Conservation (phyloP, 1,140 invertebrate genomes). For the Drosophila auraria region DNA sequence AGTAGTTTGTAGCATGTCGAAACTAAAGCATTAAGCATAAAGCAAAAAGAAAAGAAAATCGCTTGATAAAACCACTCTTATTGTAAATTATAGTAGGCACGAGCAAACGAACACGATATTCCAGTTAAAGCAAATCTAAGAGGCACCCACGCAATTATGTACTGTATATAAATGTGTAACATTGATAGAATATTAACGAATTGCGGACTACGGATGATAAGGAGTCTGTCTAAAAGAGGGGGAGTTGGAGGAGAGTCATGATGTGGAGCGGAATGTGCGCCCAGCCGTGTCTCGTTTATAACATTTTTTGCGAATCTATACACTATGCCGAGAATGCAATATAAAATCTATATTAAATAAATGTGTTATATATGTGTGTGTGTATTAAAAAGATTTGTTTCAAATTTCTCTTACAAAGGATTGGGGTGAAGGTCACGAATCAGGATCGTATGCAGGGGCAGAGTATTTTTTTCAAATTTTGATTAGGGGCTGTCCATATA, state of each 20-base stretch:
- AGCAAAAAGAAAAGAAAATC: slow-evolving; percentile 31
- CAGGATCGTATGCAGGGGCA: too few relatives aligned
- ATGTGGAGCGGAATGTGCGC: slow-evolving; percentile 23
- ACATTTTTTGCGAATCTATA: slow-evolving; percentile 73
- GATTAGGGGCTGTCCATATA: too few relatives aligned
- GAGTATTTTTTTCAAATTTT: too few relatives aligned
- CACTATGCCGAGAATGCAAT: slow-evolving; percentile 71
- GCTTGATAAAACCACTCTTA: slow-evolving; percentile 51
- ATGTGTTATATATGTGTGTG: slow-evolving; percentile 73
- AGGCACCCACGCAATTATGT: slow-evolving; percentile 64
- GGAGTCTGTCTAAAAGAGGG: slow-evolving; percentile 15
- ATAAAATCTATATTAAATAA: slow-evolving; percentile 75
- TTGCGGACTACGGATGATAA: slow-evolving; percentile 19
- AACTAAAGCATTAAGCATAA: slow-evolving; percentile 22
- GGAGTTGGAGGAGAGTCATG: slow-evolving; percentile 30
- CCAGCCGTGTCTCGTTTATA: slow-evolving; percentile 33
- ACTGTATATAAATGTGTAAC: slow-evolving; percentile 79
- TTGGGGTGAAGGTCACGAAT: not conserved
- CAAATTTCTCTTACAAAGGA: not conserved
- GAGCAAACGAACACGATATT: slow-evolving; percentile 44
- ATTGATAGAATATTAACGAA: slow-evolving; percentile 65
- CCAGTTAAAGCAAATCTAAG: slow-evolving; percentile 60
- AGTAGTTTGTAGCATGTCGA: slow-evolving; percentile 68
- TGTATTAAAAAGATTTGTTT: slow-evolving; percentile 31
- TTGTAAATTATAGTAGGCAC: slow-evolving; percentile 65